Evolutionary conservation across 1,140 invertebrate genomes (phyloP).

Genomic region (Drosophila rhopaloa): DNA sequence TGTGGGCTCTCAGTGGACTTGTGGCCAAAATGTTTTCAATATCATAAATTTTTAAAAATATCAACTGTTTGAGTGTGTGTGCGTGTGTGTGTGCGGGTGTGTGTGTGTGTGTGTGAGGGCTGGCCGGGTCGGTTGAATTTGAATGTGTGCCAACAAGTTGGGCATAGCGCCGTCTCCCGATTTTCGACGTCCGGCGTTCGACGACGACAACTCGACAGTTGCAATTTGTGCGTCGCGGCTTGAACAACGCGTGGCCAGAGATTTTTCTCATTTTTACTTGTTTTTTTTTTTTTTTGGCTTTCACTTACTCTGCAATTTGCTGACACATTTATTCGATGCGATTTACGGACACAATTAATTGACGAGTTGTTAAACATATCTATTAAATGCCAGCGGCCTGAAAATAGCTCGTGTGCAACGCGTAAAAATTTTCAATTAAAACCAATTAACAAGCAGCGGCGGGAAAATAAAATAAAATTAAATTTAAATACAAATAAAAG

Average conservation of each 20-base stretch:
- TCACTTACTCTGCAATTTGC: neutral
- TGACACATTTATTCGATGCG: conserved; percentile 11
- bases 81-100: conserved; percentile 26
- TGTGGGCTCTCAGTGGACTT: neutral
- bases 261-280: conserved; percentile 1
- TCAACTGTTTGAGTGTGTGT: conserved; percentile 15
- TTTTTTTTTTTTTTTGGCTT: neutral
- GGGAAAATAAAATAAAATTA: conserved; percentile 35
- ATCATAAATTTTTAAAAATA: conserved; percentile 73
- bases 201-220: conserved; percentile 75
- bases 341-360: conserved; percentile 62
- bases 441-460: conserved; percentile 52
- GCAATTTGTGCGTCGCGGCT: conserved; percentile 67
- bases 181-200: conserved; percentile 37
- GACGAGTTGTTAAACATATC: conserved; percentile 70
- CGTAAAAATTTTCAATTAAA: conserved; percentile 74
- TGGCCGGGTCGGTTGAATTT: conserved; percentile 32
- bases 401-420: conserved; percentile 29
- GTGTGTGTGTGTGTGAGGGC: conserved; percentile 15
- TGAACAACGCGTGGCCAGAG: conserved; percentile 52
- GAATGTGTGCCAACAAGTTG: conserved; percentile 64
- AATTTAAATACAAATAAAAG: conserved; percentile 37
- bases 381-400: conserved; percentile 49
- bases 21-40: conserved; percentile 48
- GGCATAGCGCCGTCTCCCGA: conserved; percentile 32